These are phyloP conservation scores for Aurelia aurita DNA, from an alignment of 30 jellyfish, hydroid and myxozoan species.

Conservation along the genomic window DNA sequence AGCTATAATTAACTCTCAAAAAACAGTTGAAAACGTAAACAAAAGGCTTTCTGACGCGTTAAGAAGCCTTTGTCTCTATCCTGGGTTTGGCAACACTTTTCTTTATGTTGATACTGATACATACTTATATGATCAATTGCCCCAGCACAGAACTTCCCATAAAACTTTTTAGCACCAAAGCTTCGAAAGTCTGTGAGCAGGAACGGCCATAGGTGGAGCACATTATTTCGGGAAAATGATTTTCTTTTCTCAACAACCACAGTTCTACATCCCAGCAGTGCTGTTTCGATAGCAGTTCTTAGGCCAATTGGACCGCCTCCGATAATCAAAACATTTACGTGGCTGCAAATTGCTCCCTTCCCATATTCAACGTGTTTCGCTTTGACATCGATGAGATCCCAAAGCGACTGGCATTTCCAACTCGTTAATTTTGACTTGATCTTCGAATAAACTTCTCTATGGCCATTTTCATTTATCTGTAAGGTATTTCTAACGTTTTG, in stretches of 20 bases:
- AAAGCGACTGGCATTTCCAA: slow-evolving; percentile 94
- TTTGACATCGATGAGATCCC: slow-evolving; percentile 88
- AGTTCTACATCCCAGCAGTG: slow-evolving; percentile 87
- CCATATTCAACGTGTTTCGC: slow-evolving; percentile 85
- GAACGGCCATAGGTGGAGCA: slow-evolving; percentile 96
- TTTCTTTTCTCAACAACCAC: slow-evolving; percentile 89
- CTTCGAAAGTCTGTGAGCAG: slow-evolving; percentile 85
- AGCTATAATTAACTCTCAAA: too few species aligned
- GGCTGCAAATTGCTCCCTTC: slow-evolving; percentile 75
- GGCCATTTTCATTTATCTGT: slow-evolving; percentile 48
- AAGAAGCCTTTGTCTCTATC: too few species aligned
- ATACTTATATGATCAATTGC: slow-evolving; percentile 93
- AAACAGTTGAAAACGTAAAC: too few species aligned
- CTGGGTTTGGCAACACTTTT: too few species aligned
- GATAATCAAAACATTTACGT: slow-evolving; percentile 70
- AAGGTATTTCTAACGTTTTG: slow-evolving; percentile 40
- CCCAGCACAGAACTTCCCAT: slow-evolving; percentile 97
- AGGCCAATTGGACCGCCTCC: slow-evolving; percentile 98
- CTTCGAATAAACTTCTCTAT: slow-evolving; percentile 49
- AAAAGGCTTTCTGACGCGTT: too few species aligned
- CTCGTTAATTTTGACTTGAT: slow-evolving; percentile 78
- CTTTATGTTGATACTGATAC: not conserved
- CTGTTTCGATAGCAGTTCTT: slow-evolving; percentile 91
- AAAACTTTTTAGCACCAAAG: slow-evolving; percentile 95
- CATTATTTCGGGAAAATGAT: slow-evolving; percentile 83